Evolutionary conservation across 2,888 invertebrate species (phyloP), one percentile per base, ranked within the genome.

Genomic region (Drosophila monieri): DNA sequence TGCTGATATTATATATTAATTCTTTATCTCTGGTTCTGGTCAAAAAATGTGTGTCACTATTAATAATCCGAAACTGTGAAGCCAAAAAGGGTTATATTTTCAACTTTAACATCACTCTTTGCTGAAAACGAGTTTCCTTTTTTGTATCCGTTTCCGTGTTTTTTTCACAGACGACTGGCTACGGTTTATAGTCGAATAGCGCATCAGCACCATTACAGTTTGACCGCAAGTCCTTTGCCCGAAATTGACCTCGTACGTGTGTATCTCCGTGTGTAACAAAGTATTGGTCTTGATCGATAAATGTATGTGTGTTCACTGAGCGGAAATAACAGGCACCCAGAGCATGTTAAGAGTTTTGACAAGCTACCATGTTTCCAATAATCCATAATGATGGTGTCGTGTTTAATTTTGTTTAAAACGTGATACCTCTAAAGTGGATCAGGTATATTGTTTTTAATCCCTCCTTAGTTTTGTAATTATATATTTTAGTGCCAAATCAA

Each of bases 111-210:
- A 35, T 35, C n/a, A 6, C 6, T n/a, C n/a, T 6, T 14, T 35
- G 32, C 15, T 52, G 27, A 14, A 65, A 51, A 25, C 35, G 14
- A 46, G 18, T 23, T 14, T n/a, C 15, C 15, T 39, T 12, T 39
- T 35, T 35, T 18, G 32, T 32, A 21, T 41, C 15, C 37, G 15
- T 32, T 27, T 51, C 58, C 53, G 43, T 58, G 68, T 73, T 84
- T 84, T 84, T 72, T 71, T 76, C 59, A 84, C 80, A 80, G 77
- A 73, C 70, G 78, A 74, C 55, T 84, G 67, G 46, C 65, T 52
- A 46, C 74, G 66, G 61, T 78, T 70, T 73, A 74, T 78, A 55
- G 83, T 74, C 59, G 65, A 72, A 60, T 54, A 47, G 76, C 56
- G 52, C 64, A 65, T 72, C 58, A 76, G 65, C 68, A 74, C 47